Evolutionary conservation across 1,140 invertebrate genomes (phyloP).

Genomic region (Musca vetustissima): DNA sequence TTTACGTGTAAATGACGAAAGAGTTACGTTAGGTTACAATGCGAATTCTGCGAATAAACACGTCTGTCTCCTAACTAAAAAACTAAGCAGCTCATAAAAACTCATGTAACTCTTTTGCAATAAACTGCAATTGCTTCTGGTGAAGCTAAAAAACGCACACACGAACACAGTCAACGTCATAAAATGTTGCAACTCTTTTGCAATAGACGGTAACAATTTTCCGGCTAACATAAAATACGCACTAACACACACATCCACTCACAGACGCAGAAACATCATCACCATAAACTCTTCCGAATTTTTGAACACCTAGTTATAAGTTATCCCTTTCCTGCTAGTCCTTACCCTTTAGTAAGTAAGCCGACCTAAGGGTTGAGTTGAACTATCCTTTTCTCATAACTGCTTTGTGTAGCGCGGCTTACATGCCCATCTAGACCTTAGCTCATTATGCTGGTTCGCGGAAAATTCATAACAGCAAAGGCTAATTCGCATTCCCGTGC

Average conservation of each 20-base stretch:
- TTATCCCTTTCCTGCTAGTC: background rate
- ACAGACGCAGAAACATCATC: background rate
- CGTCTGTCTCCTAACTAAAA: background rate
- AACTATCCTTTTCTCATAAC: constrained; percentile 6
- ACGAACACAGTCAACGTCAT: no score
- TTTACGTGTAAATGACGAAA: constrained; percentile 22
- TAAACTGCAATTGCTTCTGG: constrained; percentile 10
- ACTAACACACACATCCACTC: background rate
- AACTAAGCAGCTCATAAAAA: background rate
- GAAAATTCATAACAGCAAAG: constrained; percentile 4
- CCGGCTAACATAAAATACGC: background rate
- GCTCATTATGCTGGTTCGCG: background rate
- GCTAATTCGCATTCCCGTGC: background rate
- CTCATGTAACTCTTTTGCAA: constrained; percentile 19
- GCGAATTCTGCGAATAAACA: background rate
- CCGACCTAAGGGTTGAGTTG: constrained; percentile 1
- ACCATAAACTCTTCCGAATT: constrained; percentile 8
- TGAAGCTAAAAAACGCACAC: background rate
- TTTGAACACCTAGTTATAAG: background rate
- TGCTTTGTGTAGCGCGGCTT: background rate
- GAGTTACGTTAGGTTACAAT: constrained; percentile 24
- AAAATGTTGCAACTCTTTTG: background rate
- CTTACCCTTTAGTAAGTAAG: constrained; percentile 1
- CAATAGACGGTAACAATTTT: constrained; percentile 13
- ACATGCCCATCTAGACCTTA: background rate